phyloP scores from a whole-genome alignment of 2,113 vertebrate genomes.

The Chinchilla lanigera region DNA sequence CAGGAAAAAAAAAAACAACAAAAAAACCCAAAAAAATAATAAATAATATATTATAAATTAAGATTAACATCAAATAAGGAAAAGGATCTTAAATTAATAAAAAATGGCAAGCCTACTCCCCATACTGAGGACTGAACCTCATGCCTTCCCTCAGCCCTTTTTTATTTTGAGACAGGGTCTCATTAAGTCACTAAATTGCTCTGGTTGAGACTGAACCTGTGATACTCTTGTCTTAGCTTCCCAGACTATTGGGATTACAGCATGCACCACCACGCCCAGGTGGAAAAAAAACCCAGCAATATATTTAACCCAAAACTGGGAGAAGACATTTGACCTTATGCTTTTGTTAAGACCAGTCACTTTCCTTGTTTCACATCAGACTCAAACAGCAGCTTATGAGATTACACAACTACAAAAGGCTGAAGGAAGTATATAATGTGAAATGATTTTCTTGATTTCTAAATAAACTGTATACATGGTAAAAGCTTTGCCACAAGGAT shows the following conservation, averaged over 20 bases:
- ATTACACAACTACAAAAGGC: background rate
- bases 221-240: background rate
- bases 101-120: background rate
- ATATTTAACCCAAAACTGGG: background rate
- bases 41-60: constrained; percentile 24
- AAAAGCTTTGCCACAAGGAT: constrained; percentile 35
- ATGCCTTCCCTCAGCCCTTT: background rate
- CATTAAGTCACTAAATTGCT: background rate
- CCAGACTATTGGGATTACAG: background rate
- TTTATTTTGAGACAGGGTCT: background rate
- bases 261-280: background rate
- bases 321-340: constrained; percentile 7
- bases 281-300: constrained; percentile 4
- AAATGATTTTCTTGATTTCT: constrained; percentile 51
- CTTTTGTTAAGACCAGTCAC: background rate
- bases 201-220: background rate
- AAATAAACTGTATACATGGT: background rate
- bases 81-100: background rate
- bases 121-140: background rate
- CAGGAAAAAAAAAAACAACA: too few relatives aligned
- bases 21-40: too few relatives aligned
- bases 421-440: background rate
- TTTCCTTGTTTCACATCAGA: background rate
- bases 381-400: background rate
- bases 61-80: constrained; percentile 18